Base-by-base conservation (phyloP, 2,888 invertebrate genomes). In the Augochlorella aurata region DNA sequence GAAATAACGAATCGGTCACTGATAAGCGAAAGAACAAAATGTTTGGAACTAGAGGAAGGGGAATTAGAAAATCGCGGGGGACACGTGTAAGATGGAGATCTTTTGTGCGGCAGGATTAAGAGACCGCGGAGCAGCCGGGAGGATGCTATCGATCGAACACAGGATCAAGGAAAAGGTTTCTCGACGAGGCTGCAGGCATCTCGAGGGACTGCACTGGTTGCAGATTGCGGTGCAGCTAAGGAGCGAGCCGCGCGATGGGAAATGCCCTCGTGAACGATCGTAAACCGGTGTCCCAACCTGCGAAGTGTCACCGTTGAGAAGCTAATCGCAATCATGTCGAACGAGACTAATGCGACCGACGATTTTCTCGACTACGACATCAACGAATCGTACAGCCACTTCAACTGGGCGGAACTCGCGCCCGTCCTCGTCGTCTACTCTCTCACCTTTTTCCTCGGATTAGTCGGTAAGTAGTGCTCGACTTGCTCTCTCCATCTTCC, bases 401-500 rank as follows among this genome's bases (percentile, higher is more conserved):
- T 95, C 89, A 93, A 95, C 82, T 95, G 95, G 94, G 91, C 92
- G 14, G 95, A 96, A 91, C 91, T 96, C 74, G 92, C 94, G 50
- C 95, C 96, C 0, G 94, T 95, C 8, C 93, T 95, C 21, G 90
- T 95, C 29, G 94, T 96, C 65, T 96, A 96, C 92, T 94, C 95
- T 12, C 90, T 95, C 45, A 96, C 96, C 3, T 94, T 96, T 87
- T 91, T 95, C 73, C 92, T 96, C 52, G 96, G 96, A 52, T 93
- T 96, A 63, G 93, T 94, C 49, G 96, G 96, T 85, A 95, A 96
- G 91, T 85, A 47, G 18, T n/a, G 14, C 38, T 29, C 10, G 1
- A 12, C 5, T 58, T n/a, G 7, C 52, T 52, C 52, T 8, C 18
- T 0, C 8, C 4, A 2, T 58, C 24, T 21, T 3, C 24, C 16